Percentiles rank a stretch among this genome's conserved stretches.
phyloP scores from a whole-genome alignment of 2,888 invertebrate genomes.

The Mystacides longicornis region DNA sequence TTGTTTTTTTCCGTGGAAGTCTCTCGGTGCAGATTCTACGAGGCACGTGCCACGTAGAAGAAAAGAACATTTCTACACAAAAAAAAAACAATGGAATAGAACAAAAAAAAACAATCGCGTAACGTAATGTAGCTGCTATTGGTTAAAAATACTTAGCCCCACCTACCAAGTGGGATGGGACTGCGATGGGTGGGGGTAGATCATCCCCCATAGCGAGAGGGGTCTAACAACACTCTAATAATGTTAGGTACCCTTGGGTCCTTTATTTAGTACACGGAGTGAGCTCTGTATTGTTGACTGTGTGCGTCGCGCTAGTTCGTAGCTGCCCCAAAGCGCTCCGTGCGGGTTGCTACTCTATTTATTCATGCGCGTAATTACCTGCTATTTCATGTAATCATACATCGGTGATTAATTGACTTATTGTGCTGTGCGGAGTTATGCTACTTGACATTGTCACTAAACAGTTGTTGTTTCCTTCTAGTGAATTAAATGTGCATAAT shows the following conservation, averaged over 20 bases:
- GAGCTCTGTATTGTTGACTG: neutral
- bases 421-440: too few relatives aligned
- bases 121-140: conserved; percentile 10
- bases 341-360: too few relatives aligned
- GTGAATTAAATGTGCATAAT: too few relatives aligned
- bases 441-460: too few relatives aligned
- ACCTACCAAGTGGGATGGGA: conserved; percentile 3
- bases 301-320: too few relatives aligned
- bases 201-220: neutral
- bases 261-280: conserved; percentile 11
- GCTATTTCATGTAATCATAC: too few relatives aligned
- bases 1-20: conserved; percentile 2
- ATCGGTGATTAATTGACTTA: too few relatives aligned
- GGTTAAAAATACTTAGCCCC: conserved; percentile 15
- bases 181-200: conserved; percentile 1
- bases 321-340: too few relatives aligned
- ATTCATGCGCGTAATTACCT: too few relatives aligned
- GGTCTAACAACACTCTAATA: too few relatives aligned
- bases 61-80: neutral
- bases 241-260: neutral
- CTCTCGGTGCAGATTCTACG: neutral
- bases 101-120: conserved; percentile 8
- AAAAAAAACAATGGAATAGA: conserved; percentile 4
- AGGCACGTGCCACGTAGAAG: neutral
- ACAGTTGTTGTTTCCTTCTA: too few relatives aligned